A percentile compares a stretch with the other conserved stretches of the same genome.
Conservation (phyloP, 2,797 vertebrate species). For the Orientallactaga sibirica region DNA sequence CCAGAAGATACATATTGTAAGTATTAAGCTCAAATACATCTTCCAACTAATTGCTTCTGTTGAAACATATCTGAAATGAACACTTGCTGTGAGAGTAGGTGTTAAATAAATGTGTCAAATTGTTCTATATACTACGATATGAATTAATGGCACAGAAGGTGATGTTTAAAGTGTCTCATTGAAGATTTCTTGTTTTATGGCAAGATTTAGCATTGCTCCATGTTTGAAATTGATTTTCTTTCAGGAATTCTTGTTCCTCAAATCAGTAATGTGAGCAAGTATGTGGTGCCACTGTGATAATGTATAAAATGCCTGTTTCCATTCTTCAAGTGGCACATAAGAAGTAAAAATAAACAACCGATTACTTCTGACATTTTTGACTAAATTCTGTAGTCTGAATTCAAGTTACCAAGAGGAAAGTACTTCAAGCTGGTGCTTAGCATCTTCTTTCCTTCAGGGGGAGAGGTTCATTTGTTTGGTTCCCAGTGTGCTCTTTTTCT, state of each 20-base stretch:
- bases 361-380: slow-evolving; percentile 63
- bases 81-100: background rate
- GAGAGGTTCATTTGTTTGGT: background rate
- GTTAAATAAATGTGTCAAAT: slow-evolving; percentile 39
- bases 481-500: background rate
- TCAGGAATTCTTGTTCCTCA: slow-evolving; percentile 73
- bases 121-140: background rate
- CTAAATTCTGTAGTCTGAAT: slow-evolving; percentile 53
- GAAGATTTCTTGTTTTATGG: slow-evolving; percentile 63
- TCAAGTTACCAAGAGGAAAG: slow-evolving; percentile 48
- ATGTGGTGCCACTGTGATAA: slow-evolving; percentile 64
- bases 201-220: slow-evolving; percentile 54
- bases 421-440: background rate
- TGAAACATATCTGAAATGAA: background rate
- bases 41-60: slow-evolving; percentile 5
- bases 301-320: slow-evolving; percentile 61
- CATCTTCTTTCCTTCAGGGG: background rate
- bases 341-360: slow-evolving; percentile 53
- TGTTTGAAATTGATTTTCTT: slow-evolving; percentile 78
- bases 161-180: slow-evolving; percentile 52
- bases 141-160: slow-evolving; percentile 49
- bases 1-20: background rate
- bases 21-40: background rate
- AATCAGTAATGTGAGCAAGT: slow-evolving; percentile 71
- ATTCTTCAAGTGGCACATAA: slow-evolving; percentile 56